A percentile compares a stretch with the other conserved stretches of the same genome.
Evolutionary conservation across 2,797 vertebrate genomes (phyloP).

Genomic region (Chelonia mydas): DNA sequence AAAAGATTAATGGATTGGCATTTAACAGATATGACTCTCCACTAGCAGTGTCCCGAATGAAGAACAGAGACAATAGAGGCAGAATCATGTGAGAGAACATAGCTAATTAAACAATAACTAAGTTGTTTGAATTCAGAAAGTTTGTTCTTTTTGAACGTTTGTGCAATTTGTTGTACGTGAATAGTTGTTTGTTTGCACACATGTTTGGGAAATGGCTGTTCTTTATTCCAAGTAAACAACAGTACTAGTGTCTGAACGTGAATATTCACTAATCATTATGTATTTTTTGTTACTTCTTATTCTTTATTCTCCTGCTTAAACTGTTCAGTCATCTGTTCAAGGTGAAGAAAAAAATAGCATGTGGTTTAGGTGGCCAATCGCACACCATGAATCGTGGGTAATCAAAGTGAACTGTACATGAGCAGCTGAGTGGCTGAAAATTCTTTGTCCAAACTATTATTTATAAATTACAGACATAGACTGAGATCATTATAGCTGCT

Average conservation of each 20-base stretch:
- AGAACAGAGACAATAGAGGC: background rate
- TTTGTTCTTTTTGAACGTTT: background rate
- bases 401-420: background rate
- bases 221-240: background rate
- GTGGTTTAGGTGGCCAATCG: background rate
- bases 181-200: background rate
- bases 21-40: background rate
- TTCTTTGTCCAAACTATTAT: background rate
- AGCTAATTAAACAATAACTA: background rate
- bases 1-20: background rate
- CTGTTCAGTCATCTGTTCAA: background rate
- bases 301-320: background rate
- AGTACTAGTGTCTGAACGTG: background rate
- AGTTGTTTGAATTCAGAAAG: background rate
- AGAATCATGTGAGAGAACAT: background rate
- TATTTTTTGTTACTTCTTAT: background rate
- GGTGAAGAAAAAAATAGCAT: background rate
- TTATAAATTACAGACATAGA: background rate
- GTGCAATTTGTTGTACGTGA: background rate
- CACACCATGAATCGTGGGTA: background rate
- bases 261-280: background rate
- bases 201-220: background rate
- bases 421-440: background rate
- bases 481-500: background rate
- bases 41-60: background rate